Conservation (phyloP, 2,797 vertebrate species). For the Gymnoscopelus braueri region DNA sequence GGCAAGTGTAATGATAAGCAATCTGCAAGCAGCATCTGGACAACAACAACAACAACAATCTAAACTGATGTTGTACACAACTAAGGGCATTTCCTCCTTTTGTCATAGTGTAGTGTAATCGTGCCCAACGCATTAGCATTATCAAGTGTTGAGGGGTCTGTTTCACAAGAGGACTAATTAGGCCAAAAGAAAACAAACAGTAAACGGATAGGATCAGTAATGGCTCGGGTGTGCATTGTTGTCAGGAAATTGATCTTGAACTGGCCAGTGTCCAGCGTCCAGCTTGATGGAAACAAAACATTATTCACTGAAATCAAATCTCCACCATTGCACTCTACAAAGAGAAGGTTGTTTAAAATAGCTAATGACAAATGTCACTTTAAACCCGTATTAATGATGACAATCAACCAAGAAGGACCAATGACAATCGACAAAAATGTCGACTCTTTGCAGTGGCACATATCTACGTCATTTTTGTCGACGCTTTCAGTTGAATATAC, state of each 20-base stretch:
- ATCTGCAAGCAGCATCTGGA: conserved; percentile 32
- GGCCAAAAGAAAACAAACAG: conserved; percentile 13
- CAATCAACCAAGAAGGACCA: conserved; percentile 1
- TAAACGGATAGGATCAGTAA: background rate
- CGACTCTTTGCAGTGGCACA: too few species aligned
- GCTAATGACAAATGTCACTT: background rate
- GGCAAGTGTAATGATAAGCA: conserved; percentile 15
- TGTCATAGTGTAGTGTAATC: conserved; percentile 17
- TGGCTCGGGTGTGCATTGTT: background rate
- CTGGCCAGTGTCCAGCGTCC: background rate
- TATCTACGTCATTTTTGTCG: background rate
- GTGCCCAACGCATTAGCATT: conserved; percentile 19
- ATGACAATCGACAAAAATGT: background rate
- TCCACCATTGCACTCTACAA: background rate
- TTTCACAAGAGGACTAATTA: conserved; percentile 1
- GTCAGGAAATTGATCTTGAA: conserved; percentile 7
- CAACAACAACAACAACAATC: conserved; percentile 12
- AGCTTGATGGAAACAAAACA: background rate
- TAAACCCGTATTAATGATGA: conserved; percentile 1
- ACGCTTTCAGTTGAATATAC: background rate
- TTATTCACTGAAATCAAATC: background rate
- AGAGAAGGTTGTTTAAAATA: background rate
- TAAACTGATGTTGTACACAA: conserved; percentile 3
- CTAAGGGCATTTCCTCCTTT: conserved; percentile 49
- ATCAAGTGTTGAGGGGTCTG: conserved; percentile 11